These are phyloP conservation scores for Vanessa tameamea DNA, from an alignment of 1,140 invertebrate species.

Conservation along the genomic window DNA sequence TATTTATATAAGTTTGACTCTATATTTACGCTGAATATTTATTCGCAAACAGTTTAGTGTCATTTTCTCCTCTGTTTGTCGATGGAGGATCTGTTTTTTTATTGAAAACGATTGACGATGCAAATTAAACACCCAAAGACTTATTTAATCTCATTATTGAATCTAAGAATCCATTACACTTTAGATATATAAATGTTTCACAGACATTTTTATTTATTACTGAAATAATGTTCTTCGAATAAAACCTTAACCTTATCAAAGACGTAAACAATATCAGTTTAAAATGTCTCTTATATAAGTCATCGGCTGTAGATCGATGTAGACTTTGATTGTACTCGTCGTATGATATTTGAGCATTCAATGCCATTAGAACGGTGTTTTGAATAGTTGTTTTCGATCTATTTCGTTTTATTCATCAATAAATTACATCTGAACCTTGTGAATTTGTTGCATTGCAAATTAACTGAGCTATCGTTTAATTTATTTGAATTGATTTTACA, in stretches of 20 bases:
- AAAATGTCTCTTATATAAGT: conserved; percentile 3
- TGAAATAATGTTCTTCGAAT: not conserved
- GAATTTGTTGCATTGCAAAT: conserved; percentile 11
- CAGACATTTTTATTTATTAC: conserved; percentile 1
- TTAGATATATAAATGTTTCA: not conserved
- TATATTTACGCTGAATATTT: too few species aligned
- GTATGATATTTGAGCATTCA: conserved; percentile 35
- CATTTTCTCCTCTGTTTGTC: too few species aligned
- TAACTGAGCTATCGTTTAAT: conserved; percentile 21
- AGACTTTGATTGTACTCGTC: conserved; percentile 12
- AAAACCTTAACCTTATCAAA: not conserved
- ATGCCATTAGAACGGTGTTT: conserved; percentile 45
- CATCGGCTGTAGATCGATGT: not conserved
- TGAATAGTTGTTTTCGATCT: conserved; percentile 16
- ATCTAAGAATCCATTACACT: not conserved
- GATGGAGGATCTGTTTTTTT: too few species aligned
- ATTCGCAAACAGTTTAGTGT: too few species aligned
- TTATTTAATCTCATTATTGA: too few species aligned
- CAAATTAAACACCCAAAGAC: too few species aligned
- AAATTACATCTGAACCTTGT: conserved; percentile 19
- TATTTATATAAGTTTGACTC: too few species aligned
- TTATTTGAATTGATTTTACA: conserved; percentile 20
- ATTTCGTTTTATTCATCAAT: conserved; percentile 24
- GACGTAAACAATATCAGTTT: not conserved
- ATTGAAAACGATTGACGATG: too few species aligned